These are phyloP conservation scores for Aradophagus sp. DNA, from an alignment of 1,140 invertebrate species.

Conservation along the genomic window DNA sequence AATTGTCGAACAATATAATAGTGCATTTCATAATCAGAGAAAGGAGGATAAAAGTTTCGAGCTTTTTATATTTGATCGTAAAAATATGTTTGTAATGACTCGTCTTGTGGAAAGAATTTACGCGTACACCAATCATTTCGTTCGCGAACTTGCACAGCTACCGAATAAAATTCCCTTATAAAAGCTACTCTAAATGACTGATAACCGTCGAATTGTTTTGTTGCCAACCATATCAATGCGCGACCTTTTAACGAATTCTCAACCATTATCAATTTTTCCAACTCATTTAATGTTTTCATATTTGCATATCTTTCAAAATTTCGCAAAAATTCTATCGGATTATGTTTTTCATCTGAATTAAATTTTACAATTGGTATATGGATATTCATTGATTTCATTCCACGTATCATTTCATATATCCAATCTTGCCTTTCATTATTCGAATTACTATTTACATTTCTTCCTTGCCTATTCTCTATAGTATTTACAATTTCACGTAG, in stretches of 20 bases:
- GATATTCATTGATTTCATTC: constrained; percentile 15
- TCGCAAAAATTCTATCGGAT: constrained; percentile 11
- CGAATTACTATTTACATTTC: not conserved
- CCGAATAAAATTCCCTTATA: constrained; percentile 23
- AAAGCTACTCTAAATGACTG: constrained; percentile 1
- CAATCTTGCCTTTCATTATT: not conserved
- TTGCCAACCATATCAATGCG: constrained; percentile 6
- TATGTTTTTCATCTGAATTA: constrained; percentile 1
- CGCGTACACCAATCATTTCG: constrained; percentile 14
- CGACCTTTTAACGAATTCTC: constrained; percentile 13
- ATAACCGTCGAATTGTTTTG: constrained; percentile 12
- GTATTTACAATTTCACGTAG: constrained; percentile 7
- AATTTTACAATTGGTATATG: constrained; percentile 12
- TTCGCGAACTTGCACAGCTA: constrained; percentile 5
- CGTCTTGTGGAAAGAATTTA: not conserved
- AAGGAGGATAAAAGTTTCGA: constrained; percentile 5
- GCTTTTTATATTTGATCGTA: constrained; percentile 18
- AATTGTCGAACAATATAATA: constrained; percentile 13
- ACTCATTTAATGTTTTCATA: constrained; percentile 5
- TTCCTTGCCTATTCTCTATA: not conserved
- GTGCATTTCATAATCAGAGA: constrained; percentile 9
- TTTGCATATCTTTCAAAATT: constrained; percentile 13
- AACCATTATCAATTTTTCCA: constrained; percentile 9
- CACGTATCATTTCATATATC: constrained; percentile 4
- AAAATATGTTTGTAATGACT: constrained; percentile 13